Conservation (phyloP, 2,888 invertebrate genomes). For the Stenchaetothrips biformis region DNA sequence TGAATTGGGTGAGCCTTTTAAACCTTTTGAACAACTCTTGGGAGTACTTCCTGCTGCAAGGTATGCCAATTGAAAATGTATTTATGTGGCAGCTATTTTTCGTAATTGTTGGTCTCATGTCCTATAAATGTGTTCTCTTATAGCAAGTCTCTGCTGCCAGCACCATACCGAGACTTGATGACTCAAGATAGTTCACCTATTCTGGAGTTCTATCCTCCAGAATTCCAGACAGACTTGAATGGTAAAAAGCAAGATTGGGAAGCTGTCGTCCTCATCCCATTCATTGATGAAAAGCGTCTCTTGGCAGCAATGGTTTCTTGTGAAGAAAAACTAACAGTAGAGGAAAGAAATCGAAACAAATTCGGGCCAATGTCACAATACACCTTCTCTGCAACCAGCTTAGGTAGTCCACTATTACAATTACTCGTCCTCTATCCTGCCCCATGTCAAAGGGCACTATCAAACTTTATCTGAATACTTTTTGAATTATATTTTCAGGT, state of each 20-base stretch:
- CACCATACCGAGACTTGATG: conserved; percentile 74
- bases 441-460: background rate
- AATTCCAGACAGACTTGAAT: conserved; percentile 92
- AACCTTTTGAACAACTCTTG: conserved; percentile 82
- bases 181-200: conserved; percentile 72
- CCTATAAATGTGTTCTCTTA: conserved; percentile 31
- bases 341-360: conserved; percentile 69
- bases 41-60: conserved; percentile 83
- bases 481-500: conserved; percentile 36
- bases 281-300: conserved; percentile 77
- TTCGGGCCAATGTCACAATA: conserved; percentile 86
- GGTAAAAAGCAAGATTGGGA: conserved; percentile 97
- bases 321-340: conserved; percentile 58
- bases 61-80: conserved; percentile 35
- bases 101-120: background rate
- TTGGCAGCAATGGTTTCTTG: conserved; percentile 70
- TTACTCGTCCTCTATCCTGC: too few relatives aligned
- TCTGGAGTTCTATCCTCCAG: conserved; percentile 81
- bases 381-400: conserved; percentile 56
- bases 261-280: conserved; percentile 87
- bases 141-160: conserved; percentile 68
- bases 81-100: background rate
- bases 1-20: conserved; percentile 79
- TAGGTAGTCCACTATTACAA: conserved; percentile 48
- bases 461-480: conserved; percentile 22